Base-by-base conservation (phyloP, 2,113 vertebrate genomes). In the Dipodomys stephensi region DNA sequence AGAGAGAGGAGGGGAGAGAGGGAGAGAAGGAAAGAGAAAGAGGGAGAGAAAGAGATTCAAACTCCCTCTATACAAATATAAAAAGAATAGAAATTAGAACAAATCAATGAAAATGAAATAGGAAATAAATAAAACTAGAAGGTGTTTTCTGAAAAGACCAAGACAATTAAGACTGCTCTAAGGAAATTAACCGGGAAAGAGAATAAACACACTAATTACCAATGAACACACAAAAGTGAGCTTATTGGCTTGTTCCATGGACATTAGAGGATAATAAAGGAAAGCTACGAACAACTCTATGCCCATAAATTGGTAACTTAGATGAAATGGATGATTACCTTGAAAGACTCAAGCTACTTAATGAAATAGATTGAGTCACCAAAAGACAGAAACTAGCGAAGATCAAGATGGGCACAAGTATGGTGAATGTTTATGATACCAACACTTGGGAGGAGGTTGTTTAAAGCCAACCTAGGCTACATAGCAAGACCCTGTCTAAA, bases 51-150 rank as follows among this genome's bases (percentile, higher is more conserved):
- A 49, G 49, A 49, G 49, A 49, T 49, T 49, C 12, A 49, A 49
- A 9, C 10, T 49, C 49, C 49, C 49, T 49, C 49, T 12, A 49
- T 12, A 49, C 49, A 49, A 49, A 49, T 2, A 39, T 39, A 39
- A 39, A 30, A 77, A 92, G n/a, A 76, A 65, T n/a, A 82, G 16
- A 92, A 12, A 57, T 71, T 49, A 72, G 22, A 60, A 28, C 46
- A 90, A 79, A 85, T 74, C 20, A 87, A 46, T 84, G 68, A 84
- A 92, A 83, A 71, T 69, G 72, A 90, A 7, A 65, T 30, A 92
- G 46, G 84, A 81, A 81, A 67, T 64, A 68, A 93, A 73, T 13
- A 2, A 72, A 86, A 39, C 30, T 5, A 27, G 79, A 81, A 92
- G 12, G 18, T 92, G 7, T 60, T 39, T n/a, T 77, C 77, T 11